Base-by-base conservation (phyloP, 2,113 vertebrate genomes). In the Megaceryle maxima region DNA sequence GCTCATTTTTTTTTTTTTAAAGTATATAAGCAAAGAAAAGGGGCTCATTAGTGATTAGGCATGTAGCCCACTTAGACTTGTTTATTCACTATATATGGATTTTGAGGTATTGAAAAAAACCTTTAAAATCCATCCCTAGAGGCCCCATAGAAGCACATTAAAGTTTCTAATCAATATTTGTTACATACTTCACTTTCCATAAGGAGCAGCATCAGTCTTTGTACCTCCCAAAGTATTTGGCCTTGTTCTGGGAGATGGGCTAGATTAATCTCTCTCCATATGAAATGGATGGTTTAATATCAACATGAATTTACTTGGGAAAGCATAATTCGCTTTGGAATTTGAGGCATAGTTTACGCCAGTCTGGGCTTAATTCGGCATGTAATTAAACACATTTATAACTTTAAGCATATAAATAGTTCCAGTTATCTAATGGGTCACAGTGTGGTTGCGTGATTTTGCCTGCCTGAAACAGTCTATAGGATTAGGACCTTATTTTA, bases 301-400 rank as follows among this genome's bases (percentile, higher is more conserved):
- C 29, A 51, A 8, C 4, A 5, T 62, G 21, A 57, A 53, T 68
- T 93, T 78, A 68, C 11, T 60, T 83, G 56, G 69, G 80, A 90
- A 72, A 64, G 68, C 76, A 68, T 16, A 57, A 87, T 35, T 64
- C 0, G 0, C 68, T 83, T 3, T 81, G 87, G 90, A 72, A 84
- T 90, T 88, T 86, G 83, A 93, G 88, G 24, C 57, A 53, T 28
- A 60, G 77, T 79, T 96, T 79, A 83, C 76, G 57, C 80, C 69
- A 69, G 48, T 68, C 86, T 73, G 69, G 69, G 43, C 70, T 87
- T 93, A 92, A 95, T 93, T 96, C 86, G 69, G 55, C 87, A 62
- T 63, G 22, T 94, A 96, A 79, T 96, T 94, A 96, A 95, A 57
- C 70, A 92, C 59, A 87, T 92, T 81, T 91, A 64, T 84, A 93